Evolutionary conservation across 2,888 invertebrate genomes (phyloP).

Genomic region (Miltochrista miniata): DNA sequence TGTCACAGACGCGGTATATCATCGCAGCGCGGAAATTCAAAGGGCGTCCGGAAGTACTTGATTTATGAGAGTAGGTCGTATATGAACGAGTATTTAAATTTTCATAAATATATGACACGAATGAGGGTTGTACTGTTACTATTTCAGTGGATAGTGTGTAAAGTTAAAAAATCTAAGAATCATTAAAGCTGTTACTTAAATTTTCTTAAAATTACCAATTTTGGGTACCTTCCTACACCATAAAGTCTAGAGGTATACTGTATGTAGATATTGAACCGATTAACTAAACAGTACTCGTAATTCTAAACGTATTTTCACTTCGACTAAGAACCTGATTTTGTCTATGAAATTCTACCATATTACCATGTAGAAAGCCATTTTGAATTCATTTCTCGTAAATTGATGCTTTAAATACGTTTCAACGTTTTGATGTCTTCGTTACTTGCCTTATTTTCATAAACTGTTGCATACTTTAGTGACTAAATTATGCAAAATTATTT

Average conservation of each 20-base stretch:
- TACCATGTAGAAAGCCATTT: conserved; percentile 30
- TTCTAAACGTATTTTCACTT: not conserved
- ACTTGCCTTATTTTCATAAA: too few species aligned
- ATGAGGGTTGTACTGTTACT: conserved; percentile 34
- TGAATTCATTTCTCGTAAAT: too few species aligned
- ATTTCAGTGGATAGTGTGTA: conserved; percentile 31
- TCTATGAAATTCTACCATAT: conserved; percentile 18
- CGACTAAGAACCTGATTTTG: conserved; percentile 20
- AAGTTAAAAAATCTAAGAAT: too few species aligned
- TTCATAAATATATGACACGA: conserved; percentile 76
- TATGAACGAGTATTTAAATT: conserved; percentile 73
- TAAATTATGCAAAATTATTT: conserved; percentile 68
- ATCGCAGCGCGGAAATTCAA: conserved; percentile 73
- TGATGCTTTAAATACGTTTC: too few species aligned
- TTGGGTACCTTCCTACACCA: too few species aligned
- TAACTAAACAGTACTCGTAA: too few species aligned
- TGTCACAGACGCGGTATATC: conserved; percentile 74
- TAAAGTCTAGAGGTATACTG: too few species aligned
- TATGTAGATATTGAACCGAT: too few species aligned
- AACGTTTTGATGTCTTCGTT: too few species aligned
- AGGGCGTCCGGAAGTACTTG: conserved; percentile 76
- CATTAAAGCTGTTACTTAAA: too few species aligned
- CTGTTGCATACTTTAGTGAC: conserved; percentile 56
- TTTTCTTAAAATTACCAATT: too few species aligned
- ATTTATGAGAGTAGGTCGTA: conserved; percentile 71